Conservation (phyloP, 2,888 invertebrate genomes). For the Leptopilina myrica region DNA sequence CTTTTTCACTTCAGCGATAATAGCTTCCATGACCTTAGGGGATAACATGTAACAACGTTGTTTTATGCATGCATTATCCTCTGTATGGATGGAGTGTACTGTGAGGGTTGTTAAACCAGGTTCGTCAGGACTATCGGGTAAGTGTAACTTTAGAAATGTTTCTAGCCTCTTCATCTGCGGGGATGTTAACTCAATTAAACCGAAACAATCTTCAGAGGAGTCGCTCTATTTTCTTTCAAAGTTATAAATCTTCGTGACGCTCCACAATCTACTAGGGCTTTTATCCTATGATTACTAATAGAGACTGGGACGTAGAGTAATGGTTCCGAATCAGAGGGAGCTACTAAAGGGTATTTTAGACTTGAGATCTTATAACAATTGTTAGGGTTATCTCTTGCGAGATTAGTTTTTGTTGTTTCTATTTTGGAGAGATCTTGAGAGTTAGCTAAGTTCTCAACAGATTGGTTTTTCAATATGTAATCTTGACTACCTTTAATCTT, state of each 20-base stretch:
- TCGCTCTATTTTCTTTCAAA: not conserved
- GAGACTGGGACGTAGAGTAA: no score
- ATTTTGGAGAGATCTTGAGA: no score
- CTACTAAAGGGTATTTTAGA: no score
- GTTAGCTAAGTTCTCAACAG: no score
- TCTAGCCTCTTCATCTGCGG: not conserved
- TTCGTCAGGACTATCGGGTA: not conserved
- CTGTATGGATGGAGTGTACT: not conserved
- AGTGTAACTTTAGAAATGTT: not conserved
- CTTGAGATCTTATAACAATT: no score
- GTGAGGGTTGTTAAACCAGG: not conserved
- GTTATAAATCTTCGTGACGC: not conserved
- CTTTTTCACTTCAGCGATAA: conserved; percentile 44
- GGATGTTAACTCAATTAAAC: not conserved
- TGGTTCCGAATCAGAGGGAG: no score
- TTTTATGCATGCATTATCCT: conserved; percentile 34
- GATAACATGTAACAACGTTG: conserved; percentile 49
- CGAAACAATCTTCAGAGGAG: not conserved
- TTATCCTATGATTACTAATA: no score
- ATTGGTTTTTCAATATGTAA: no score
- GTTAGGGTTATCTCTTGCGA: no score
- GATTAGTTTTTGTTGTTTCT: no score
- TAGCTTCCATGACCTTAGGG: conserved; percentile 42
- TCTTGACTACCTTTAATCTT: no score
- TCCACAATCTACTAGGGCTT: no score